Evolutionary conservation across 1,140 invertebrate genomes (phyloP).

Genomic region (Drosophila bocqueti): DNA sequence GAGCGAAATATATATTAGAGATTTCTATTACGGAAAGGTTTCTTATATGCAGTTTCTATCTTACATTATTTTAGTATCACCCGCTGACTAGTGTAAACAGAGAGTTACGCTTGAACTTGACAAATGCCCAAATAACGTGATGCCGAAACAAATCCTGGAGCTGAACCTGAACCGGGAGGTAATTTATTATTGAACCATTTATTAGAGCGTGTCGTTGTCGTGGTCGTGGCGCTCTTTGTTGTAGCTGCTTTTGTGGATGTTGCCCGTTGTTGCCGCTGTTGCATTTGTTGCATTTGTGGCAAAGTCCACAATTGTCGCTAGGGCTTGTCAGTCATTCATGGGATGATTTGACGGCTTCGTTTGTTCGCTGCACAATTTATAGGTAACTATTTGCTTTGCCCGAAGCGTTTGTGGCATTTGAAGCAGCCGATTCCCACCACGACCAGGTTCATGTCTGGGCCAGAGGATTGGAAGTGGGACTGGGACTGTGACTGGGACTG

Average conservation of each 20-base stretch:
- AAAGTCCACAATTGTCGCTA: slow-evolving; percentile 68
- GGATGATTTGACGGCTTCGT: slow-evolving; percentile 65
- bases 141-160: slow-evolving; percentile 61
- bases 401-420: slow-evolving; percentile 64
- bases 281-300: slow-evolving; percentile 25
- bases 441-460: slow-evolving; percentile 31
- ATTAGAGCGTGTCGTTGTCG: slow-evolving; percentile 71
- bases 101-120: slow-evolving; percentile 80
- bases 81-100: slow-evolving; percentile 52
- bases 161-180: slow-evolving; percentile 47
- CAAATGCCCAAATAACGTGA: slow-evolving; percentile 82
- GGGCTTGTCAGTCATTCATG: slow-evolving; percentile 70
- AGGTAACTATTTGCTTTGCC: slow-evolving; percentile 71
- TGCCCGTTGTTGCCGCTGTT: slow-evolving; percentile 3
- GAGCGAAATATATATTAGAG: neutral
- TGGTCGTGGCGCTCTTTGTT: slow-evolving; percentile 44
- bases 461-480: slow-evolving; percentile 28
- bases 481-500: slow-evolving; percentile 21
- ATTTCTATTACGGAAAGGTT: too few species aligned
- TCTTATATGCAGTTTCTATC: too few species aligned
- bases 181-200: slow-evolving; percentile 82
- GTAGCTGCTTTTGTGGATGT: neutral
- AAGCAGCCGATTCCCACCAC: slow-evolving; percentile 73
- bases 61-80: neutral
- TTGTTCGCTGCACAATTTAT: slow-evolving; percentile 63